phyloP scores from a whole-genome alignment of 2,888 invertebrate species.

The Phymatocera aterrima region DNA sequence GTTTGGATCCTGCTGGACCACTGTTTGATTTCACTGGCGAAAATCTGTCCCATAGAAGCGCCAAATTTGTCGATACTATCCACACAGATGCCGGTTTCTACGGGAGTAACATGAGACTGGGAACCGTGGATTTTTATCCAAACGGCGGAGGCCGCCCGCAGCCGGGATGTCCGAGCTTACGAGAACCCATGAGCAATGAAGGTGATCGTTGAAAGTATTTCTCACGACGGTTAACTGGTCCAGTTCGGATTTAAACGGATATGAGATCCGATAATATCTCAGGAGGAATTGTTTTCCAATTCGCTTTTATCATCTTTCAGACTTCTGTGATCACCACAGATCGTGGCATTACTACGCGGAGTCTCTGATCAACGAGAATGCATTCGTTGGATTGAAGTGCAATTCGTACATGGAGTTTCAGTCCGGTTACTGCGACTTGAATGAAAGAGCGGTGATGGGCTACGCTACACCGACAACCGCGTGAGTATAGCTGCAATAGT shows the following conservation, averaged over 20 bases:
- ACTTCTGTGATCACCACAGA: slow-evolving; percentile 77
- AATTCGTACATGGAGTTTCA: slow-evolving; percentile 11
- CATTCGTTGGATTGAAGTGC: slow-evolving; percentile 51
- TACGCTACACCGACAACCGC: background rate
- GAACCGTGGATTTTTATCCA: slow-evolving; percentile 76
- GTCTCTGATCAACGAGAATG: slow-evolving; percentile 58
- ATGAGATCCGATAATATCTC: background rate
- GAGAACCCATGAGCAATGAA: background rate
- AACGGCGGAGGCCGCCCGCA: slow-evolving; percentile 75
- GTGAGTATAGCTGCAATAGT: background rate
- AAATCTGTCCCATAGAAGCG: slow-evolving; percentile 68
- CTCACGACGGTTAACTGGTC: no score
- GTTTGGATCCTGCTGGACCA: slow-evolving; percentile 62
- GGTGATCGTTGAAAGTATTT: no score
- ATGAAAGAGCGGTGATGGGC: slow-evolving; percentile 54
- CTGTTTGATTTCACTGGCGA: slow-evolving; percentile 71
- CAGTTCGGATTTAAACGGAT: no score
- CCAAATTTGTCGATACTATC: slow-evolving; percentile 76
- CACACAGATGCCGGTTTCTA: slow-evolving; percentile 76
- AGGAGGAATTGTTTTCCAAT: background rate
- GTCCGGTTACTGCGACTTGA: slow-evolving; percentile 46
- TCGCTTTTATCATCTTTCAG: slow-evolving; percentile 69
- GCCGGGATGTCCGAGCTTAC: slow-evolving; percentile 72
- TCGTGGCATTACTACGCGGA: slow-evolving; percentile 76
- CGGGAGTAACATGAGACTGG: slow-evolving; percentile 68